phyloP scores from a whole-genome alignment of 2,888 invertebrate genomes.

The Melipona bicolor region DNA sequence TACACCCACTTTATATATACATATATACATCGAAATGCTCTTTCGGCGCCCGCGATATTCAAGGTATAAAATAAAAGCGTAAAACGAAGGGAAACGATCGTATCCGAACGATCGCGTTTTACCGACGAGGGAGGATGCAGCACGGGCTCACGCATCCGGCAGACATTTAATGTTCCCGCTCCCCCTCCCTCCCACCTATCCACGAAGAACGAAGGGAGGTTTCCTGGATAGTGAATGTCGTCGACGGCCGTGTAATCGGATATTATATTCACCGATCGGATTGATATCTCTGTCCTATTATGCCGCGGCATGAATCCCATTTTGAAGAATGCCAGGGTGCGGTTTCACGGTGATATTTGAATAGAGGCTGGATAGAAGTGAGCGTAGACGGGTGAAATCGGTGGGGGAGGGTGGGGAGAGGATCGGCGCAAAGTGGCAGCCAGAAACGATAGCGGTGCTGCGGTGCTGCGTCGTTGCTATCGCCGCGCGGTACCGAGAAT shows the following conservation, averaged over 20 bases:
- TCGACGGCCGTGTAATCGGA: slow-evolving; percentile 70
- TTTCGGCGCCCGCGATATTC: no score
- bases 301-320: slow-evolving; percentile 74
- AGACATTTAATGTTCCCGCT: slow-evolving; percentile 41
- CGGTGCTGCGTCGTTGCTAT: not conserved
- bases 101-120: not conserved
- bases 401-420: not conserved
- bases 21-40: no score
- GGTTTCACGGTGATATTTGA: slow-evolving; percentile 70
- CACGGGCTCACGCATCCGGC: not conserved
- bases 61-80: no score
- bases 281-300: slow-evolving; percentile 74
- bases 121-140: not conserved
- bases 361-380: slow-evolving; percentile 47
- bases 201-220: not conserved
- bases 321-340: slow-evolving; percentile 67
- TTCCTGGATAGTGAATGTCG: slow-evolving; percentile 15
- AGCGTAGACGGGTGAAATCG: not conserved
- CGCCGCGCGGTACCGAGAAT: not conserved
- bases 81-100: not conserved
- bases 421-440: slow-evolving; percentile 37
- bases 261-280: slow-evolving; percentile 74
- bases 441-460: slow-evolving; percentile 29
- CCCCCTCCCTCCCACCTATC: no score
- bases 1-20: no score